Evolutionary conservation across 2,888 invertebrate species (phyloP), one percentile per base, ranked within the genome.

Genomic region (Leptogaster cylindrica): DNA sequence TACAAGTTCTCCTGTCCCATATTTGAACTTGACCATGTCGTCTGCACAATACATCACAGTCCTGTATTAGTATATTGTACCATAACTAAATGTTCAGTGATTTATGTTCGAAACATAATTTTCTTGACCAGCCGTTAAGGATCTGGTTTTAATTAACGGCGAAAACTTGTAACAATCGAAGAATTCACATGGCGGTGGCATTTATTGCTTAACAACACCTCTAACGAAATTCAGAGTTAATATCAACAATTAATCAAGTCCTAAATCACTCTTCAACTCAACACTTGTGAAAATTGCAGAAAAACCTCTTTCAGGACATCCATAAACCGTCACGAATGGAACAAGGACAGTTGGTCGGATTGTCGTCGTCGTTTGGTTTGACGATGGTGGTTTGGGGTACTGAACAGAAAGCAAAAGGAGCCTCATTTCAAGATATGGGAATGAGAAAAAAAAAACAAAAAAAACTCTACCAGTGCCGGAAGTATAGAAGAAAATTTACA

Each of bases 291-390:
- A 61, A 39, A 44, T 61, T 44, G 44, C 61, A 61, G 44, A 61
- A 44, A n/a, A 61, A 61, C 44, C 61, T 61, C 61, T 28, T 61
- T 61, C 28, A 44, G 61, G 27, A 39, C 61, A 61, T 61, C 61
- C 44, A 61, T 61, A 61, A 61, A 61, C 61, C 61, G 61, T 61
- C 61, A 61, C 41, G 61, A 61, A 61, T 27, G 23, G 61, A 44
- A 28, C 28, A 28, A 10, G 36, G 16, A 41, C 44, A 18, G 18
- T 44, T 18, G 36, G n/a, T n/a, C n/a, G n/a, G n/a, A n/a, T n/a
- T n/a, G n/a, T n/a, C n/a, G n/a, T n/a, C n/a, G n/a, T n/a, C n/a
- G n/a, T n/a, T n/a, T n/a, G n/a, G n/a, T n/a, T n/a, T n/a, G n/a
- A n/a, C n/a, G n/a, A n/a, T n/a, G n/a, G n/a, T n/a, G n/a, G n/a